Percentiles rank a stretch among this genome's conserved stretches.
These are phyloP conservation scores for Paracentrotus lividus DNA, from an alignment of 53 echinoderm and acorn worm species.

Conservation along the genomic window DNA sequence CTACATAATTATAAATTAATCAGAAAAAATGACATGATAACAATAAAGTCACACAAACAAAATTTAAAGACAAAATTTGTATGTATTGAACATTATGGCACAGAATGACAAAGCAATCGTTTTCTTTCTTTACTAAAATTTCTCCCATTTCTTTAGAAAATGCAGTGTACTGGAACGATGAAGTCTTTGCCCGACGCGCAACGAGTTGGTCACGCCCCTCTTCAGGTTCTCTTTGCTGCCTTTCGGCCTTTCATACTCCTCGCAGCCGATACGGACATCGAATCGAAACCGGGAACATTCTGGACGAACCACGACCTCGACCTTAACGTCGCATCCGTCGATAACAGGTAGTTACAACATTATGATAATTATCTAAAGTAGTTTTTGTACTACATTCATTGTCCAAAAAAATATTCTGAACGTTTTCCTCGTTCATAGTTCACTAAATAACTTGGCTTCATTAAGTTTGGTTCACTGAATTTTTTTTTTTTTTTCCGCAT, in stretches of 20 bases:
- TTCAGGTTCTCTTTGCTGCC: slow-evolving; percentile 89
- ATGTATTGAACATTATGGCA: too few species aligned
- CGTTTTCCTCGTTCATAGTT: neutral
- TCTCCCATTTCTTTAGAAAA: slow-evolving; percentile 90
- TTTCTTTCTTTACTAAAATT: too few species aligned
- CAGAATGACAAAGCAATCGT: too few species aligned
- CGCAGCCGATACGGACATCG: slow-evolving; percentile 94
- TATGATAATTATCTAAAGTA: neutral
- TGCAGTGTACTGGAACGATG: slow-evolving; percentile 95
- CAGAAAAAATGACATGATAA: too few species aligned
- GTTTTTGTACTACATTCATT: neutral
- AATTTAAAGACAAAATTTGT: too few species aligned
- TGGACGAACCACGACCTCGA: slow-evolving; percentile 97
- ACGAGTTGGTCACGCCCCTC: slow-evolving; percentile 87
- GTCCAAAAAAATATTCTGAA: neutral
- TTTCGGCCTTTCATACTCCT: slow-evolving; percentile 86
- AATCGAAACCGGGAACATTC: slow-evolving; percentile 88
- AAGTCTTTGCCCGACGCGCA: slow-evolving; percentile 90
- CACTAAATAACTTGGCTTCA: too few species aligned
- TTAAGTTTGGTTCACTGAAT: neutral
- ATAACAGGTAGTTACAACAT: slow-evolving; percentile 86
- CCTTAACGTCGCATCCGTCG: slow-evolving; percentile 84
- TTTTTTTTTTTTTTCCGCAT: too few species aligned
- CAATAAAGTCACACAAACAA: too few species aligned
- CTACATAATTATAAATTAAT: too few species aligned